Evolutionary conservation across 1,140 invertebrate species (phyloP).

Genomic region (Muscidifurax raptorellus): DNA sequence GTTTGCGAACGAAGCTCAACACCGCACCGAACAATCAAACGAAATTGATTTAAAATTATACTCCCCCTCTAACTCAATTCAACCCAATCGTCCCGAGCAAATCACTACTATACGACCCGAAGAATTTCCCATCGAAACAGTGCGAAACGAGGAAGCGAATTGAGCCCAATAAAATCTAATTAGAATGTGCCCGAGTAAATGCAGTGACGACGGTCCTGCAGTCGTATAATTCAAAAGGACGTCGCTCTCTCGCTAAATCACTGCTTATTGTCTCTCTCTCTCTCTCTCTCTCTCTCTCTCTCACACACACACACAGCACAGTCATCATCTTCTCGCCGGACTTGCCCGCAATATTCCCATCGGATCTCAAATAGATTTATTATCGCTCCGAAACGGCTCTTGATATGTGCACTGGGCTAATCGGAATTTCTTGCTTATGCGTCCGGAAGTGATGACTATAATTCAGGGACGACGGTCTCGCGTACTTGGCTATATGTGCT

Average conservation of each 20-base stretch:
- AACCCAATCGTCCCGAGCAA: background rate
- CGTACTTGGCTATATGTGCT: background rate
- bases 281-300: background rate
- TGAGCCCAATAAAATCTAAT: conserved; percentile 3
- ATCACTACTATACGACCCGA: background rate
- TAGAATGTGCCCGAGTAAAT: background rate
- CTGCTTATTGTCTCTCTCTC: background rate
- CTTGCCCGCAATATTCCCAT: background rate
- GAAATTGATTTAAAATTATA: background rate
- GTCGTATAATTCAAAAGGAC: conserved; percentile 1
- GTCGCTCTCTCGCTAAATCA: background rate
- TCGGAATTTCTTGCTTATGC: conserved; percentile 20
- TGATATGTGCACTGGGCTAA: background rate
- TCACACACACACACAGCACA: background rate
- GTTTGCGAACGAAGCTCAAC: background rate
- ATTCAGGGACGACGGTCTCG: background rate
- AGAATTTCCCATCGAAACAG: background rate
- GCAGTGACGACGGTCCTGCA: background rate
- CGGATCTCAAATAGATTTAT: conserved; percentile 20
- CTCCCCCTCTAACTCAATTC: background rate
- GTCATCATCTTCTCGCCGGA: background rate
- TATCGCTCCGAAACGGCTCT: conserved; percentile 4
- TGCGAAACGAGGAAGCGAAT: background rate
- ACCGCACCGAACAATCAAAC: background rate
- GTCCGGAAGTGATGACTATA: conserved; percentile 14